Conservation (phyloP, 2,888 invertebrate genomes). For the Euplexia lucipara region DNA sequence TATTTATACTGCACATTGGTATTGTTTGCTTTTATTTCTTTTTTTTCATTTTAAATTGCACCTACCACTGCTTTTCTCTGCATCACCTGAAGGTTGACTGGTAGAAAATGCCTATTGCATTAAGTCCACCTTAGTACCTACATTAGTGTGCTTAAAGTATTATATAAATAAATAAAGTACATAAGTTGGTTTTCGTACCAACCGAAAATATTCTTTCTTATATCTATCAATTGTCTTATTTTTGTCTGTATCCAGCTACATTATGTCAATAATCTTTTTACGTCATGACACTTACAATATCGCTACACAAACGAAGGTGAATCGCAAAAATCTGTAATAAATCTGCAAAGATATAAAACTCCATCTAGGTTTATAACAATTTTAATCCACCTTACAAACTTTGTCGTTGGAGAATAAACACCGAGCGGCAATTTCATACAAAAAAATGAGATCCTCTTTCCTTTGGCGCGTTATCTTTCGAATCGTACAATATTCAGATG, state of each 20-base stretch:
- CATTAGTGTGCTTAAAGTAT: no score
- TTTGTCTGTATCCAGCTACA: background rate
- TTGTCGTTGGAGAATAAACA: constrained; percentile 76
- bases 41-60: no score
- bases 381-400: constrained; percentile 77
- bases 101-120: no score
- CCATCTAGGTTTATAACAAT: constrained; percentile 69
- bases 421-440: constrained; percentile 60
- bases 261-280: constrained; percentile 26
- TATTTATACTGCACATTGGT: no score
- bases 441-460: constrained; percentile 68
- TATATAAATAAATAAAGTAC: no score
- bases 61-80: no score
- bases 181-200: background rate
- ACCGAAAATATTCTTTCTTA: background rate
- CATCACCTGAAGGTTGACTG: no score
- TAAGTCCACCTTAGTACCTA: no score
- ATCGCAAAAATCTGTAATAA: constrained; percentile 61
- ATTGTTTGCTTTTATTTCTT: no score
- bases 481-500: constrained; percentile 86
- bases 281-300: constrained; percentile 29
- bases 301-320: constrained; percentile 48
- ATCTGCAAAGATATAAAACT: constrained; percentile 64
- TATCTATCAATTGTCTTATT: background rate
- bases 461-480: constrained; percentile 82